Evolutionary conservation across 2,113 vertebrate genomes (phyloP).

Genomic region (Poeciliopsis prolifica): DNA sequence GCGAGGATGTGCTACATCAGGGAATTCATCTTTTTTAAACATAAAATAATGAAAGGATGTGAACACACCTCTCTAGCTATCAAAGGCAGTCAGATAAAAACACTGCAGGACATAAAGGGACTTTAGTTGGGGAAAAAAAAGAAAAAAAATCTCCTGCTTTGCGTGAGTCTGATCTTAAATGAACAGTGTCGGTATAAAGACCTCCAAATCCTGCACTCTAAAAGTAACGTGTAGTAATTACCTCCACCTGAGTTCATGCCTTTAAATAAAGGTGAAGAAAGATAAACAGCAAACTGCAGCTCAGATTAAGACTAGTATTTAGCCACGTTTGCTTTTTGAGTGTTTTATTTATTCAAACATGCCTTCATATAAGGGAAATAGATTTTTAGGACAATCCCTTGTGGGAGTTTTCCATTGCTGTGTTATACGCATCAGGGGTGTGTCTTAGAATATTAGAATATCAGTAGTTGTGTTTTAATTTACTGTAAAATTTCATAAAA

Average conservation of each 20-base stretch:
- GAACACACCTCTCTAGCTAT: neutral
- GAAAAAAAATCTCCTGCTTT: slow-evolving; percentile 20
- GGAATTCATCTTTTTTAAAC: neutral
- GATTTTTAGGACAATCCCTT: neutral
- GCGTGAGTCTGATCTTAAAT: slow-evolving; percentile 34
- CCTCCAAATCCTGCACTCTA: slow-evolving; percentile 15
- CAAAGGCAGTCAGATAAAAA: slow-evolving; percentile 24
- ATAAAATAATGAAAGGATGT: neutral
- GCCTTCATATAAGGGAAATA: neutral
- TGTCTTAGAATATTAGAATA: too few species aligned
- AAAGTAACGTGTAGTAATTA: slow-evolving; percentile 30
- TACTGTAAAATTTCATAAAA: too few species aligned
- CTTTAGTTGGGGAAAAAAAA: too few species aligned
- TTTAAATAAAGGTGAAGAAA: slow-evolving; percentile 30
- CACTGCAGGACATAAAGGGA: slow-evolving; percentile 17
- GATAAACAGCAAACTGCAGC: slow-evolving; percentile 18
- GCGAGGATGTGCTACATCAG: neutral
- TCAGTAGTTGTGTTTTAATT: too few species aligned
- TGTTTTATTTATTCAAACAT: neutral
- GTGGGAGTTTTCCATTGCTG: slow-evolving; percentile 26
- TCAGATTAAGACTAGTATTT: neutral
- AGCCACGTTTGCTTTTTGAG: too few species aligned
- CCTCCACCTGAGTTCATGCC: slow-evolving; percentile 19
- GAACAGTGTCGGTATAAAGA: slow-evolving; percentile 21
- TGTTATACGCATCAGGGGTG: slow-evolving; percentile 26